Base-by-base conservation (phyloP, 2,113 vertebrate genomes). In the Amblyopsis rosae region DNA sequence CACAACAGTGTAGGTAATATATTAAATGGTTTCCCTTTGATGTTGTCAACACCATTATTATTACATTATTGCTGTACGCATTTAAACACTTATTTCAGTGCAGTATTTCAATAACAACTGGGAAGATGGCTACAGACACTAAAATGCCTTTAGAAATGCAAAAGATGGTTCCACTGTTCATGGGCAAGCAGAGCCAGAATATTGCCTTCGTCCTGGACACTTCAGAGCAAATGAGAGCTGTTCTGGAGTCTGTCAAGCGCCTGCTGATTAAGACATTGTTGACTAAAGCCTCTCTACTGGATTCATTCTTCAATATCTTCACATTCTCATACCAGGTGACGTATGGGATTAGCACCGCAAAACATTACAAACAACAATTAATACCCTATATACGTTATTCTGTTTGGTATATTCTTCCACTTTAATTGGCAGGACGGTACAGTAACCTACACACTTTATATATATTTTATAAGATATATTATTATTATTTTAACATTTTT, bases 221-320 rank as follows among this genome's bases (percentile, higher is more conserved):
- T n/a, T 92, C 90, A 1, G 87, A 89, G 72, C 55, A 60, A 26
- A 88, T 73, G 80, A 81, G 67, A 68, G 50, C 70, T 35, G 50
- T 75, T 70, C 79, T 92, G 63, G 84, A 78, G 17, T 68, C 72
- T 55, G 79, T 85, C 61, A 92, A 92, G 62, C 77, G 82, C 7
- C 81, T 91, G 63, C 84, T 92, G 48, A 80, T 88, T 59, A 89
- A 88, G 75, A 82, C 77, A 3, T 75, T 93, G 60, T 77, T 89
- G 70, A 74, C 69, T 0, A 91, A 91, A 67, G 89, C 85, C 0
- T 79, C 87, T 1, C 74, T 76, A 51, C 80, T 75, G 41, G 76
- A 91, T 70, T 90, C 89, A 1, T 78, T 90, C 56, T 93, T 93
- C 72, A 92, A 93, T 76, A 83, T 92, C 65, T 56, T 91, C 45